Evolutionary conservation across 2,797 vertebrate species (phyloP), one percentile per base, ranked within the genome.

Genomic region (Cyprinodon diabolis): DNA sequence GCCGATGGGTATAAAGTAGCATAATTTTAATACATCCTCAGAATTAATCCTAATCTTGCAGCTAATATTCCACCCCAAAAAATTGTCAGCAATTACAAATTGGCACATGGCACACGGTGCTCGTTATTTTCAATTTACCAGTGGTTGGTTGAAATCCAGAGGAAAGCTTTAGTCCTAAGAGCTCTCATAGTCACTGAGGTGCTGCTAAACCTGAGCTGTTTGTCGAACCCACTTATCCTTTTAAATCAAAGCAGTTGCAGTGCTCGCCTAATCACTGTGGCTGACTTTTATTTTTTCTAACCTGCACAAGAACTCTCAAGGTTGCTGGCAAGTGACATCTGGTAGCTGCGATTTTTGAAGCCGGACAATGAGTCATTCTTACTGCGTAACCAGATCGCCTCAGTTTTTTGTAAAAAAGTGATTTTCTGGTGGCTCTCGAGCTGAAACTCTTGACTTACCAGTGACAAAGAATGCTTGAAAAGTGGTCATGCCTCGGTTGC

Each of bases 171-270:
- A 89, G 82, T 80, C 80, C 78, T 81, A 86, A 89, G 74, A 94
- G 86, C 90, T 76, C 79, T 74, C 85, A 91, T 92, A 93, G 93
- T 93, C 91, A 84, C 82, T 93, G 89, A 89, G 69, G 87, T 84
- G 77, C 77, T 84, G 69, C 85, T 87, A 79, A 93, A 92, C 91
- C 87, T 87, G 90, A 93, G 91, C 89, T 91, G 79, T 89, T 89
- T 88, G 85, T 91, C 74, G 40, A 90, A 92, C 85, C 77, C 80
- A 83, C 80, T 88, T 87, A 92, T 92, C 86, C 56, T 79, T 80
- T 76, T 57, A 78, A 82, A 91, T 88, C 85, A 69, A 65, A 73
- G 83, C 80, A 71, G 78, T 77, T 80, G 86, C 83, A 86, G 80
- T 71, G 85, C 83, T 79, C 71, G 74, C 88, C 79, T 77, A 77